phyloP scores from a whole-genome alignment of 35 echinoderm and acorn worm genomes.

The Lytechinus variegatus region DNA sequence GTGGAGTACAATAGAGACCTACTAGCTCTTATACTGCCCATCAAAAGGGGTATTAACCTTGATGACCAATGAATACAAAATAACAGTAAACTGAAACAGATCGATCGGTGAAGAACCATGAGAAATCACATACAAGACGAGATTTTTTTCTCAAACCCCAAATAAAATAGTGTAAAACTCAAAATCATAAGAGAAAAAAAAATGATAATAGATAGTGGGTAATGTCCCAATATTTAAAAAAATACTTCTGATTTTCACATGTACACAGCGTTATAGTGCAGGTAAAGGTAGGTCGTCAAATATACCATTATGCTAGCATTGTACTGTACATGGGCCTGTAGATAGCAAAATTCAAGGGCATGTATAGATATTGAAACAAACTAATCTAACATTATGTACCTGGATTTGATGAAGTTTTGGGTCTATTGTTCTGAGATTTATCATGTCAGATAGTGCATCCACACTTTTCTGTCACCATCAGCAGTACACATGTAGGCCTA shows the following conservation, averaged over 20 bases:
- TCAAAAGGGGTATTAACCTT: not conserved
- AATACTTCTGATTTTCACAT: not conserved
- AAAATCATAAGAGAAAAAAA: not conserved
- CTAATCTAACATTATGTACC: not conserved
- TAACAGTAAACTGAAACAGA: not conserved
- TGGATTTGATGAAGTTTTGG: not conserved
- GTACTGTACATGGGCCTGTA: not conserved
- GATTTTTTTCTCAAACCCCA: not conserved
- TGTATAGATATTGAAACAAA: not conserved
- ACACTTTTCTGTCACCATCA: too few species aligned
- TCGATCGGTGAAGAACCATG: not conserved
- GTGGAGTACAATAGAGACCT: not conserved
- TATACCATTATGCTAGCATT: too few species aligned
- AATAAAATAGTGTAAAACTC: not conserved
- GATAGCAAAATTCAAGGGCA: not conserved
- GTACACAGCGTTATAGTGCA: not conserved
- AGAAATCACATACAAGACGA: not conserved
- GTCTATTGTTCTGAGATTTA: not conserved
- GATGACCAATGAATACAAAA: not conserved
- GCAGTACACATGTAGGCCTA: too few species aligned
- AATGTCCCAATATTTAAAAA: not conserved
- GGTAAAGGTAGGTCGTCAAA: not conserved
- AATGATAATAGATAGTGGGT: not conserved
- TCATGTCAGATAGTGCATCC: too few species aligned
- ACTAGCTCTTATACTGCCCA: not conserved